Evolutionary conservation across 2,797 vertebrate genomes (phyloP).

Genomic region (Corythornis leucogaster): DNA sequence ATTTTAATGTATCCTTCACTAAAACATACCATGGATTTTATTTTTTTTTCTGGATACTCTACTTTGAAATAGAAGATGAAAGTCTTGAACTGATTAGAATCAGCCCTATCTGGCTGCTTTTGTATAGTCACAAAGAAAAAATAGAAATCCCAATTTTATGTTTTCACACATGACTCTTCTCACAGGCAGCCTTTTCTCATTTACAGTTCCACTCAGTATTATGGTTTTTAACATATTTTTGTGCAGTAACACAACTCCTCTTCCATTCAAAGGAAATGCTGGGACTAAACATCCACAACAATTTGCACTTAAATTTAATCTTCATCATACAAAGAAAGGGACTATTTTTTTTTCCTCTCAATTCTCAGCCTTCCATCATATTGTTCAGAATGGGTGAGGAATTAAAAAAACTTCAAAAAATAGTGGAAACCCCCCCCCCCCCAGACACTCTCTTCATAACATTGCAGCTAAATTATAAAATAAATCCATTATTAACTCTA

Average conservation of each 20-base stretch:
- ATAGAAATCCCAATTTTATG: background rate
- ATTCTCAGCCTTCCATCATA: background rate
- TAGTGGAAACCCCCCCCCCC: background rate
- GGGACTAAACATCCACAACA: background rate
- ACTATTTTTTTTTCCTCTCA: background rate
- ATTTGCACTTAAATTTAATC: background rate
- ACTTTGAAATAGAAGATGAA: conserved; percentile 55
- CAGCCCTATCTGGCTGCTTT: background rate
- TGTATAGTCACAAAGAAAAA: conserved; percentile 1
- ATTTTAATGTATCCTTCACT: conserved; percentile 48
- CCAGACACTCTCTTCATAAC: background rate
- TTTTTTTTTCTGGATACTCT: conserved; percentile 35
- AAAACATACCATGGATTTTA: conserved; percentile 49
- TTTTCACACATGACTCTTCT: background rate
- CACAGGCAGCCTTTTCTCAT: background rate
- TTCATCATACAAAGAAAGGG: background rate
- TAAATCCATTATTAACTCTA: background rate
- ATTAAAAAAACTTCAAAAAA: background rate
- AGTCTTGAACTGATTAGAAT: conserved; percentile 61
- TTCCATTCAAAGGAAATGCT: background rate
- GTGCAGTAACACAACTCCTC: background rate
- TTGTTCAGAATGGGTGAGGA: background rate
- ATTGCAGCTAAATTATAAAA: background rate
- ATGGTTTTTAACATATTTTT: background rate
- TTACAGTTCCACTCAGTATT: background rate